A percentile compares a stretch with the other conserved stretches of the same genome.
Conservation (phyloP, 2,888 invertebrate species). For the Melanophora roralis region DNA sequence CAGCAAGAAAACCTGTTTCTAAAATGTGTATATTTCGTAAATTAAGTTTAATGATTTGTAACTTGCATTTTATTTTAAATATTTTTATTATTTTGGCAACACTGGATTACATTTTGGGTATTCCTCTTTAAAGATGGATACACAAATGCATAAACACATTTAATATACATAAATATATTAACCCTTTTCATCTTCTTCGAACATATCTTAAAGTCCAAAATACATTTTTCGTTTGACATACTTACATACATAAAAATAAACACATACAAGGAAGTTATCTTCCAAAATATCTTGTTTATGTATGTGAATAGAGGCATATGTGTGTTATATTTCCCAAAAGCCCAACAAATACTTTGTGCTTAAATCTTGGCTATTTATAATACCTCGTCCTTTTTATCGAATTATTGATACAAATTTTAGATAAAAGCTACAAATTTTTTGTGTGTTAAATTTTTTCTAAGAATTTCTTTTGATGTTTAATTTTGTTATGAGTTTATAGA, state of each 20-base stretch:
- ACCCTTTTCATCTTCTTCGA: background rate
- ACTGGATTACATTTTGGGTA: slow-evolving; percentile 4
- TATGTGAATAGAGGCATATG: background rate
- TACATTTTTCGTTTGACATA: background rate
- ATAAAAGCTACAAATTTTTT: background rate
- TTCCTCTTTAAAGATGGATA: background rate
- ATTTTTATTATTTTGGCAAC: background rate
- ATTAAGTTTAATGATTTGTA: too few relatives aligned
- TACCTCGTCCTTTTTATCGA: background rate
- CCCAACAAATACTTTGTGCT: background rate
- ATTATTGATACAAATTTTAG: background rate
- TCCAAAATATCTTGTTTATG: background rate
- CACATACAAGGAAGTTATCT: background rate
- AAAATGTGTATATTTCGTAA: too few relatives aligned
- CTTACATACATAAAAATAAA: background rate
- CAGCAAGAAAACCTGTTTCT: too few relatives aligned
- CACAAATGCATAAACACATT: background rate
- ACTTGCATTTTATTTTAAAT: too few relatives aligned
- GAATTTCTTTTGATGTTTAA: too few relatives aligned
- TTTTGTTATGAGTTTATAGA: too few relatives aligned
- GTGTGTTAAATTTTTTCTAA: background rate
- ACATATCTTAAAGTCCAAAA: slow-evolving; percentile 7
- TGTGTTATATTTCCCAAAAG: background rate
- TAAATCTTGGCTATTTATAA: background rate
- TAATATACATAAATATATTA: too few relatives aligned